These are phyloP conservation scores for Halcyon malimbica DNA, from an alignment of 2,113 vertebrate species.

Conservation along the genomic window DNA sequence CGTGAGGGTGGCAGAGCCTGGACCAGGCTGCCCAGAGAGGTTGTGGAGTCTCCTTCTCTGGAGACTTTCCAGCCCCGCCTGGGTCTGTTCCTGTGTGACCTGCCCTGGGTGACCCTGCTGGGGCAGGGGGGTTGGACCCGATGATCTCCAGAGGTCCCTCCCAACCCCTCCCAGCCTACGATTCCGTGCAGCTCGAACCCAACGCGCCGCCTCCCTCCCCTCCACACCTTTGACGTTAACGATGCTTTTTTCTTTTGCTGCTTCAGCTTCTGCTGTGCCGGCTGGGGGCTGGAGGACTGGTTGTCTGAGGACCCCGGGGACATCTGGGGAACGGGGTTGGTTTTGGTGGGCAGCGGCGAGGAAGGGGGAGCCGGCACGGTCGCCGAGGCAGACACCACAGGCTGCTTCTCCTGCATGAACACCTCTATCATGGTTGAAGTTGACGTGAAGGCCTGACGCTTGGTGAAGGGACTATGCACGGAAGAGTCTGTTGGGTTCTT, in stretches of 20 bases:
- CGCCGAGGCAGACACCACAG: conserved; percentile 75
- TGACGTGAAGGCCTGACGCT: conserved; percentile 90
- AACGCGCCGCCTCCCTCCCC: rapidly evolving
- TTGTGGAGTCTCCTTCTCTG: too few species aligned
- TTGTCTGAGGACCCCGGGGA: conserved; percentile 92
- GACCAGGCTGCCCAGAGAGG: too few species aligned
- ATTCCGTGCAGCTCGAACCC: not conserved
- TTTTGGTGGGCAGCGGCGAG: conserved; percentile 81
- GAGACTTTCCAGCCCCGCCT: too few species aligned
- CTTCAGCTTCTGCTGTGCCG: conserved; percentile 94
- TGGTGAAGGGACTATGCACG: conserved; percentile 88
- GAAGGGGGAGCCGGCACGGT: conserved; percentile 80
- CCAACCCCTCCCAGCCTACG: not conserved
- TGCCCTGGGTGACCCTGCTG: too few species aligned
- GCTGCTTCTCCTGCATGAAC: conserved; percentile 93
- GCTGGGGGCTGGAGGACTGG: conserved; percentile 95
- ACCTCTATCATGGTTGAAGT: conserved; percentile 92
- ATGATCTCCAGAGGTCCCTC: not conserved
- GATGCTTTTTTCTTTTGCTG: conserved; percentile 95
- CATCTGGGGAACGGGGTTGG: conserved; percentile 81
- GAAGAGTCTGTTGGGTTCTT: conserved; percentile 86
- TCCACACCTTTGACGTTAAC: conserved; percentile 88
- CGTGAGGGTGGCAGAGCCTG: too few species aligned
- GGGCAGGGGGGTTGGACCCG: too few species aligned
- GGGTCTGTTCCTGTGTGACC: too few species aligned